Base-by-base conservation (phyloP, 2,888 invertebrate genomes). In the Phaonia tiefii region DNA sequence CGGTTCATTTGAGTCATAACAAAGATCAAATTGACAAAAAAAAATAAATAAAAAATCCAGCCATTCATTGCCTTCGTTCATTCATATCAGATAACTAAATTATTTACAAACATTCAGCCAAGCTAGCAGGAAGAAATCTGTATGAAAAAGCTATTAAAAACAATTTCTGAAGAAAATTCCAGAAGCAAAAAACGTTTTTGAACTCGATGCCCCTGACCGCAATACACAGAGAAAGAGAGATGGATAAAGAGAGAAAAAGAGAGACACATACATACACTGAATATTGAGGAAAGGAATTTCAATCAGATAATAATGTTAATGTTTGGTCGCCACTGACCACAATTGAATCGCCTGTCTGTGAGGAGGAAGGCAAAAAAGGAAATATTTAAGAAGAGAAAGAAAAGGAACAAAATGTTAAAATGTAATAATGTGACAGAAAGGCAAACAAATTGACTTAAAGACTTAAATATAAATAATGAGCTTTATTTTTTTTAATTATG, bases 11-110 rank as follows among this genome's bases (percentile, higher is more conserved):
- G 22, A 20, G 60, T 31, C 37, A 39, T 3, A 3, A 13, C 20
- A 37, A 63, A 63, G 63, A 63, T 63, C 63, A 63, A 39, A 39
- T n/a, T n/a, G 22, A 13, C 44, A 44, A 11, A 11, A 31, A 44
- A 44, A 11, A 44, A 44, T 4, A 44, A 44, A n/a, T n/a, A n/a
- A 11, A 49, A 51, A 63, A 31, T 31, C n/a, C n/a, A n/a, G 15
- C 13, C 49, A 49, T 49, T 46, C 8, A 58, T 37, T 63, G 17
- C 37, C n/a, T n/a, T n/a, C n/a, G n/a, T 11, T 11, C 22, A 10
- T 11, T 11, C 39, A n/a, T 39, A 63, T 63, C 63, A n/a, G 63
- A 63, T 63, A 63, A 42, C 63, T 63, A 63, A 63, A 63, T 63
- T 63, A 63, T 63, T 63, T 63, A 22, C 22, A 20, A 42, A 63